Base-by-base conservation (phyloP, 1,140 invertebrate species). In the Alviniconcha marisindica region DNA sequence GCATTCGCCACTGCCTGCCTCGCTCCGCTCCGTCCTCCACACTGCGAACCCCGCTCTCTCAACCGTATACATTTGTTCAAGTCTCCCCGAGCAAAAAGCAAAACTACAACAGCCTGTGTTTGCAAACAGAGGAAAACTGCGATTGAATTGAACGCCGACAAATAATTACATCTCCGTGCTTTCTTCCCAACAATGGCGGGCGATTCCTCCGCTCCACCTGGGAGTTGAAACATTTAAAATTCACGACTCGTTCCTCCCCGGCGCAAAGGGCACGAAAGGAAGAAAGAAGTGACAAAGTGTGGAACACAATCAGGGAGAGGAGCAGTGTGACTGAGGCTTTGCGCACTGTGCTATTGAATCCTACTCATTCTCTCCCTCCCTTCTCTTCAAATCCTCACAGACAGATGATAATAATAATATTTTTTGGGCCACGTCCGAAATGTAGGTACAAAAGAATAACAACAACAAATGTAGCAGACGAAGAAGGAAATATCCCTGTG, bases 111-210 rank as follows among this genome's bases (percentile, higher is more conserved):
- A 78, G 77, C 33, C 77, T 36, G 28, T 78, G 77, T 78, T 78
- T 56, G 51, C 77, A 56, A 78, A 78, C 54, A 78, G 77, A 63
- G 54, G 77, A 78, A 78, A 60, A 78, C 77, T 28, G 51, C 77
- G 36, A 60, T 78, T 38, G 28, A 60, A 78, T 78, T 78, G 44
- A 56, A 12, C 31, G 33, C 31, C 51, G 51, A 78, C 77, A 78
- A 78, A 78, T 78, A 78, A 78, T 78, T 78, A 78, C 77, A 78
- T 80, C 78, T 63, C 38, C 60, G 2, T n/a, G 56, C 24, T 42
- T 69, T 69, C 78, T 80, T n/a, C 24, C 60, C 38, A 3, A 76
- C 73, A 76, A 77, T 33, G 42, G 51, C 44, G 76, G 73, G 2
- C 36, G 38, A 15, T n/a, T 44, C n/a, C 40, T 12, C 54, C 60